Percentiles rank a stretch among this genome's conserved stretches.
Evolutionary conservation across 2,888 invertebrate genomes (phyloP).

Genomic region (Epinotia demarniana): DNA sequence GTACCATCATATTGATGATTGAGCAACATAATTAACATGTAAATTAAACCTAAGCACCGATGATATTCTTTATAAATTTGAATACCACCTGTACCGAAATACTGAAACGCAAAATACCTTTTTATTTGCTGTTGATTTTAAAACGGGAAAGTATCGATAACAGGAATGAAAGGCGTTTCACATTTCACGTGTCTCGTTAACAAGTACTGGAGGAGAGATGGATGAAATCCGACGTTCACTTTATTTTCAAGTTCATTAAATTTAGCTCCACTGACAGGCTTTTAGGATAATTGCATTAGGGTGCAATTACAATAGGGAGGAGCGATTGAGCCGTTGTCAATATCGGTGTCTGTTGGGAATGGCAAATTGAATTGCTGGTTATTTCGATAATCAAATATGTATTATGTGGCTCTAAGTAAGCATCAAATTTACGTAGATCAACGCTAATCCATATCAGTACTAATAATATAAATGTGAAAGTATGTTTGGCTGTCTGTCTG

Average conservation of each 20-base stretch:
- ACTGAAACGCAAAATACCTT: neutral
- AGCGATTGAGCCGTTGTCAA: conserved; percentile 46
- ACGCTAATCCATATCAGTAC: no score
- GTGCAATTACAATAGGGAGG: conserved; percentile 70
- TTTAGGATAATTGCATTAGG: conserved; percentile 80
- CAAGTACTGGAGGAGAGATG: conserved; percentile 56
- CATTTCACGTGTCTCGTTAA: conserved; percentile 50
- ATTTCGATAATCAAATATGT: conserved; percentile 20
- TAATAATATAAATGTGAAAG: no score
- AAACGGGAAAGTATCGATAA: conserved; percentile 7
- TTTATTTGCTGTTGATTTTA: neutral
- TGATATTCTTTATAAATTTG: no score
- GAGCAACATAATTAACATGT: no score
- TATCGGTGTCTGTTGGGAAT: conserved; percentile 33
- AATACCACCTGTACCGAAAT: neutral
- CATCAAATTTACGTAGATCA: neutral
- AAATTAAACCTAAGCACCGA: no score
- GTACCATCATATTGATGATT: no score
- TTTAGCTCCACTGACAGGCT: conserved; percentile 79
- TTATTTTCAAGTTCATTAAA: conserved; percentile 80
- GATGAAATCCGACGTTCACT: conserved; percentile 75
- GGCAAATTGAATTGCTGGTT: conserved; percentile 35
- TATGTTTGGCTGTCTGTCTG: no score
- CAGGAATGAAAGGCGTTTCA: conserved; percentile 37
- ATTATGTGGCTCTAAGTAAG: conserved; percentile 3